phyloP scores from a whole-genome alignment of 2,888 invertebrate genomes.

The Pandemis corylana region DNA sequence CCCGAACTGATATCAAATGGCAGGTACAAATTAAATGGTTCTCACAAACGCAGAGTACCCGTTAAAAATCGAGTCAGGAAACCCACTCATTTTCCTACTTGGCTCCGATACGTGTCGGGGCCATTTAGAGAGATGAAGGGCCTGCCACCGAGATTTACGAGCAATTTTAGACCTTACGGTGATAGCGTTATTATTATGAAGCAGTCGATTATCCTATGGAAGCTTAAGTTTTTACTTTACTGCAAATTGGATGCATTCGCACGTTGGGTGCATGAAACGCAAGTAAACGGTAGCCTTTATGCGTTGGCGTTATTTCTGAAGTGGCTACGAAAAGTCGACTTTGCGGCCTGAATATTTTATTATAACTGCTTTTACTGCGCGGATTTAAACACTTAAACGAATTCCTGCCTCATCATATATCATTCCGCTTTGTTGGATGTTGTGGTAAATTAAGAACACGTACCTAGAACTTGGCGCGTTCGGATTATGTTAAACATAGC shows the following conservation, averaged over 20 bases:
- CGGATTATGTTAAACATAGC: background rate
- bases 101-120: conserved; percentile 22
- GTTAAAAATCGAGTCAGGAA: conserved; percentile 23
- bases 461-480: background rate
- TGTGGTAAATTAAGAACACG: conserved; percentile 4
- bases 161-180: conserved; percentile 29
- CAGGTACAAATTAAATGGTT: conserved; percentile 3
- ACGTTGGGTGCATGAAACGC: conserved; percentile 58
- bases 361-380: background rate
- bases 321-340: conserved; percentile 4
- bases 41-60: background rate
- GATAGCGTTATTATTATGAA: conserved; percentile 25
- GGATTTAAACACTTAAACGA: conserved; percentile 4
- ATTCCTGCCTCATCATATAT: conserved; percentile 5
- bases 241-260: conserved; percentile 77
- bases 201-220: conserved; percentile 28
- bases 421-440: background rate
- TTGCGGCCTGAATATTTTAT: conserved; percentile 1
- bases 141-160: conserved; percentile 27
- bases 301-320: conserved; percentile 39
- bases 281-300: conserved; percentile 49
- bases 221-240: conserved; percentile 59
- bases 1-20: background rate
- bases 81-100: conserved; percentile 25
- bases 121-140: conserved; percentile 23